Conservation (phyloP, 2,797 vertebrate species). For the Natrix natrix region DNA sequence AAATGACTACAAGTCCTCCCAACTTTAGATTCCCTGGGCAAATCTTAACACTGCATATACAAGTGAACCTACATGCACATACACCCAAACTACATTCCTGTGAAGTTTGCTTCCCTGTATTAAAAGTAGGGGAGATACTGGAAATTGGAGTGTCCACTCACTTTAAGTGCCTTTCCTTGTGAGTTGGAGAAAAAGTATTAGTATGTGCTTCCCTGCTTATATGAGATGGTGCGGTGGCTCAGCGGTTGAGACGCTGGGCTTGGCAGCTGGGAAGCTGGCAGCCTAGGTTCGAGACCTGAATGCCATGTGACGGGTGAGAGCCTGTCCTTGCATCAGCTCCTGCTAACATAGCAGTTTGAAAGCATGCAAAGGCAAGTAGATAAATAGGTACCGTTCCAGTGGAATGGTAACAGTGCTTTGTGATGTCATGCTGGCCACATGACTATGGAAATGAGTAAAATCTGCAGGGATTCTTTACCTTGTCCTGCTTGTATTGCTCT, state of each 20-base stretch:
- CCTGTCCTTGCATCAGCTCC: not conserved
- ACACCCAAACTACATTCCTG: not conserved
- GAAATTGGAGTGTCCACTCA: not conserved
- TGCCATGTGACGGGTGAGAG: not conserved
- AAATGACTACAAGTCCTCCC: not conserved
- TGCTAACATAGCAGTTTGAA: not conserved
- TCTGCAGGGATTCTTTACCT: not conserved
- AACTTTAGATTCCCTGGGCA: not conserved
- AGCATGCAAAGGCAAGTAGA: not conserved
- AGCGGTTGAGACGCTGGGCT: not conserved
- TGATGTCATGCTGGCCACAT: not conserved
- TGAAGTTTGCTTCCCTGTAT: not conserved
- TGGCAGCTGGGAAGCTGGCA: too few species aligned
- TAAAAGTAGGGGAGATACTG: not conserved
- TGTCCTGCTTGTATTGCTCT: not conserved
- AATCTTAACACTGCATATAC: not conserved
- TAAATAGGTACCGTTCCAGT: not conserved
- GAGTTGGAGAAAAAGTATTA: not conserved
- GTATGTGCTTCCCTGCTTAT: not conserved
- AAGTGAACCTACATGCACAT: not conserved
- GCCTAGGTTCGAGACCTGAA: not conserved
- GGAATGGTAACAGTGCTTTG: not conserved
- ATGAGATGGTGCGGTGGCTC: rapidly evolving
- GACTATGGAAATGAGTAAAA: not conserved
- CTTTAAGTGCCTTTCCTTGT: not conserved